A percentile compares a stretch with the other conserved stretches of the same genome.
Conservation (phyloP, 2,888 invertebrate species). For the Crossocerus cetratus region DNA sequence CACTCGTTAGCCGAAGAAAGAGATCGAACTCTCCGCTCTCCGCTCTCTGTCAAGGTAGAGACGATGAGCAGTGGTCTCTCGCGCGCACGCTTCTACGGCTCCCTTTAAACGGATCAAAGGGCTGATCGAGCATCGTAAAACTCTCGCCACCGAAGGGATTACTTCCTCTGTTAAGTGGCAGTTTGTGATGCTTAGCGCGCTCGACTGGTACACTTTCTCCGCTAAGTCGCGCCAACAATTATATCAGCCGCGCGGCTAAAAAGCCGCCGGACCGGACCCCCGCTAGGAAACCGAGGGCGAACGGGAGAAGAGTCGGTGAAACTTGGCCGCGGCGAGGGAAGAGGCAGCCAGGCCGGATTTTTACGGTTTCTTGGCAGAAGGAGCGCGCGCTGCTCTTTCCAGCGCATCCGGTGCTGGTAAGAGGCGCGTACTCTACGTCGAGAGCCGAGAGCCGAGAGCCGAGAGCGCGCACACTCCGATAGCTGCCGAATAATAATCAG, state of each 20-base stretch:
- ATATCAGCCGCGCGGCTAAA: too few species aligned
- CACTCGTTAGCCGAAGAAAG: constrained; percentile 13
- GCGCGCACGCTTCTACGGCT: background rate
- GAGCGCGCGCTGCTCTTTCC: constrained; percentile 44
- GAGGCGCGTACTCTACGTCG: too few species aligned
- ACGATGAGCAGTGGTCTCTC: background rate
- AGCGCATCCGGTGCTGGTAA: constrained; percentile 45
- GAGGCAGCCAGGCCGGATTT: constrained; percentile 28
- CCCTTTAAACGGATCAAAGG: constrained; percentile 2
- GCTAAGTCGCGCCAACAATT: too few species aligned
- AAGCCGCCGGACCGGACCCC: too few species aligned
- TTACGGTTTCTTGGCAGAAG: constrained; percentile 42
- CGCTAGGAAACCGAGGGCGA: too few species aligned
- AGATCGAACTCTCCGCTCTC: constrained; percentile 7
- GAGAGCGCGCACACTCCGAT: background rate
- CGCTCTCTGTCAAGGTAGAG: too few species aligned
- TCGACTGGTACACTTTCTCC: too few species aligned
- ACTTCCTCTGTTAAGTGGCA: constrained; percentile 1
- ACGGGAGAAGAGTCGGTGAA: too few species aligned
- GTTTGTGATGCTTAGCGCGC: background rate
- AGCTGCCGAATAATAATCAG: constrained; percentile 50
- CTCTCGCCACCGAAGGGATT: background rate
- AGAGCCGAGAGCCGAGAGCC: too few species aligned
- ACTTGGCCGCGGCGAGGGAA: too few species aligned
- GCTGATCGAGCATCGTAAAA: background rate